A percentile compares a stretch with the other conserved stretches of the same genome.
These are phyloP conservation scores for Leptobrachium leishanense DNA, from an alignment of 2,113 vertebrate genomes.

Conservation along the genomic window DNA sequence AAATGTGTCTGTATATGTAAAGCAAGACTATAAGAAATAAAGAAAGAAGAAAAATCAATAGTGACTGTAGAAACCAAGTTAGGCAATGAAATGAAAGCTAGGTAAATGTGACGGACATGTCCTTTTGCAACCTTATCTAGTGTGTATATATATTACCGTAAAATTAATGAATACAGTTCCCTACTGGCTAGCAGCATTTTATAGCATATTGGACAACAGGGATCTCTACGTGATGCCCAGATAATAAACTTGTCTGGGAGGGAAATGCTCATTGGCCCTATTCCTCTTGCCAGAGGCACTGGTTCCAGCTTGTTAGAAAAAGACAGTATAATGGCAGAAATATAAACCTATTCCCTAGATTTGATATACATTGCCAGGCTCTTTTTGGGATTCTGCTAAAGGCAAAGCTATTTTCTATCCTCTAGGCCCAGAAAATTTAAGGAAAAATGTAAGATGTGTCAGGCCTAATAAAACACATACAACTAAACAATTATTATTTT, in stretches of 20 bases:
- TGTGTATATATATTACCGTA: slow-evolving; percentile 38
- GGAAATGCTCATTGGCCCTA: slow-evolving; percentile 47
- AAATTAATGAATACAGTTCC: slow-evolving; percentile 41
- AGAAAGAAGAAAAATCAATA: no score
- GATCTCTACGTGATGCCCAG: slow-evolving; percentile 52
- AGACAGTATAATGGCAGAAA: slow-evolving; percentile 26
- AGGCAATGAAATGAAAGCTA: not conserved
- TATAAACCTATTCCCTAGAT: slow-evolving; percentile 6
- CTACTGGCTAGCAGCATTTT: slow-evolving; percentile 35
- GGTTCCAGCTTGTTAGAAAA: slow-evolving; percentile 39
- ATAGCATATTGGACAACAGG: slow-evolving; percentile 44
- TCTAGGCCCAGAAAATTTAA: not conserved
- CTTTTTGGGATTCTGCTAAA: slow-evolving; percentile 21
- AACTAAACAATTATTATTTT: not conserved
- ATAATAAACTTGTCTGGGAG: slow-evolving; percentile 58
- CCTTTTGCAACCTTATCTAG: slow-evolving; percentile 41
- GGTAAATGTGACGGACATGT: slow-evolving; percentile 29
- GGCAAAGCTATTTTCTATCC: not conserved
- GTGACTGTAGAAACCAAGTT: no score
- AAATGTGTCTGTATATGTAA: no score
- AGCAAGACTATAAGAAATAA: no score
- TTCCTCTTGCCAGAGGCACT: slow-evolving; percentile 27
- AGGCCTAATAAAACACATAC: not conserved
- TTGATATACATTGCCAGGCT: not conserved
- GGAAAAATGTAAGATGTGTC: not conserved